Base-by-base conservation (phyloP, 2,888 invertebrate species). In the Nipponacmea schrenckii region DNA sequence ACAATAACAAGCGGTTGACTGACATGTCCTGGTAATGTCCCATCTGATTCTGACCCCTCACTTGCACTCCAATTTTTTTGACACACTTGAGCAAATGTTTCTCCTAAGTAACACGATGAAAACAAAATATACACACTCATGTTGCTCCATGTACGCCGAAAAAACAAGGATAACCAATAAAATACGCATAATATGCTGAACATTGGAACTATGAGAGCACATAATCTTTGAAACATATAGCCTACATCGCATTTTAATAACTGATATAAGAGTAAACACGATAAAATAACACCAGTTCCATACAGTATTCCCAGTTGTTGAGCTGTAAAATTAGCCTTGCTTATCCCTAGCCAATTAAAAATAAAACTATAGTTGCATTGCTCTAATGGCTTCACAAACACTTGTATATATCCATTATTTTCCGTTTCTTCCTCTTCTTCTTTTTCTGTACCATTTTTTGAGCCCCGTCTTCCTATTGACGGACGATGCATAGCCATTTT, bases 381-480 rank as follows among this genome's bases (percentile, higher is more conserved):
- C 62, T 86, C 86, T 69, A 86, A 74, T 12, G 86, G 86, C 76
- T 85, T 86, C 69, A 86, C 84, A 62, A 86, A 77, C 69, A 86
- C 81, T 77, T 86, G 85, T 3, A 96, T 93, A 84, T 96, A 94
- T 62, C 96, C 92, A n/a, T 94, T 94, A 68, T 94, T 94, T 87
- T 96, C 96, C 26, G 80, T 72, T 39, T 85, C 85, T 62, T 85
- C 84, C 15, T 84, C 85, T 56, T 56, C 56, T 20, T 86, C 85
- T 76, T 83, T 85, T 26, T 79, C 80, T 64, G 79, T 78, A 66
- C 82, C 86, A 73, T 83, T 85, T 78, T 82, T 84, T 20, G 85
- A 84, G 72, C 84, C 84, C 76, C 84, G 81, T 45, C 84, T 76
- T 63, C 82, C 78, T 65, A 79, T 70, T 27, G 82, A 79, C 72